These are phyloP conservation scores for Eulithis prunata DNA, from an alignment of 2,888 invertebrate species.

Conservation along the genomic window DNA sequence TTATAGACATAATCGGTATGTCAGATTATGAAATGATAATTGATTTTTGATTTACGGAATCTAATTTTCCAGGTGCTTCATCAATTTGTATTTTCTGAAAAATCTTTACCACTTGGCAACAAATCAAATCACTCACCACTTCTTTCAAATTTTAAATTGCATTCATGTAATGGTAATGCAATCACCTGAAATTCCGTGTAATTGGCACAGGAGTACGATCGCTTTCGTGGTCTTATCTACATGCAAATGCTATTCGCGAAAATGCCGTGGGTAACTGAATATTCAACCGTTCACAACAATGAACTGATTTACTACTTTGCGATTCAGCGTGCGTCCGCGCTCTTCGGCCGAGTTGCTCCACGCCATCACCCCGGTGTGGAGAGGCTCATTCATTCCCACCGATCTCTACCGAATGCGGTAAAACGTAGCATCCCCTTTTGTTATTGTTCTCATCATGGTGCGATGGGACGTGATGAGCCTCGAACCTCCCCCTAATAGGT, in stretches of 20 bases:
- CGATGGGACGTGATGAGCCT: constrained; percentile 47
- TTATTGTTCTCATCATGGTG: constrained; percentile 56
- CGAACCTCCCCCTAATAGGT: constrained; percentile 55
- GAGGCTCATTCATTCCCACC: constrained; percentile 52
- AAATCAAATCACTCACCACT: background rate
- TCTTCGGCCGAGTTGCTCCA: constrained; percentile 63
- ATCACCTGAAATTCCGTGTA: constrained; percentile 18
- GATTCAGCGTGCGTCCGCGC: constrained; percentile 72
- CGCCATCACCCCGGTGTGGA: constrained; percentile 47
- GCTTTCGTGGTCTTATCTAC: constrained; percentile 53
- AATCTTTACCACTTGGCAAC: constrained; percentile 6
- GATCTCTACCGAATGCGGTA: constrained; percentile 58
- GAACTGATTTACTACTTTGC: constrained; percentile 75
- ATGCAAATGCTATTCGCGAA: constrained; percentile 63
- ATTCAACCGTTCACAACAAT: constrained; percentile 70
- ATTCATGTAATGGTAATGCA: constrained; percentile 4
- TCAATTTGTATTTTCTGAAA: too few relatives aligned
- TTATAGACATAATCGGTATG: too few relatives aligned
- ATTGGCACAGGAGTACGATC: constrained; percentile 44
- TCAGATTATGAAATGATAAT: too few relatives aligned
- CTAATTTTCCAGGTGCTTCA: too few relatives aligned
- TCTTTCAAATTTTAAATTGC: constrained; percentile 2
- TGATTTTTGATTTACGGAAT: too few relatives aligned
- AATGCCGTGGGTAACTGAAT: constrained; percentile 64
- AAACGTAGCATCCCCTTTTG: constrained; percentile 39